phyloP scores from a whole-genome alignment of 2,113 vertebrate species.

The Protobothrops flavoviridis region DNA sequence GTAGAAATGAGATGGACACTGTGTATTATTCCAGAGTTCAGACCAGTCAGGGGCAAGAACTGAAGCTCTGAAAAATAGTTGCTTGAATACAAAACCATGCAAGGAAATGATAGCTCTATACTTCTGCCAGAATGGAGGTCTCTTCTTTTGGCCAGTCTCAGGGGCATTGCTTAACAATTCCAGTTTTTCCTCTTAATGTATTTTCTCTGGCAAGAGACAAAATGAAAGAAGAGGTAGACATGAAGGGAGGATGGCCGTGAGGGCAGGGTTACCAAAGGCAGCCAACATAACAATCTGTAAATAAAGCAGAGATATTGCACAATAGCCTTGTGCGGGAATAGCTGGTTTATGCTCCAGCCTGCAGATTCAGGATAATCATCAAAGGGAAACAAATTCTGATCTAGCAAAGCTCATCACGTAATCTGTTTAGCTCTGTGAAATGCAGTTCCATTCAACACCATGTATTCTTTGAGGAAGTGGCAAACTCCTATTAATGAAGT shows the following conservation, averaged over 20 bases:
- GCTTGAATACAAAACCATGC: background rate
- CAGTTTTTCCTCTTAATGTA: background rate
- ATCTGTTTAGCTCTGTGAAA: background rate
- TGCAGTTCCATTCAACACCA: background rate
- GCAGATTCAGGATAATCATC: background rate
- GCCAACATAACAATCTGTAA: background rate
- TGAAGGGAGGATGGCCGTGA: background rate
- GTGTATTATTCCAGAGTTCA: background rate
- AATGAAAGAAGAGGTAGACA: background rate
- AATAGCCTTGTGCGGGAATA: background rate
- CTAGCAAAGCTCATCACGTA: background rate
- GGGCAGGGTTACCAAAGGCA: background rate
- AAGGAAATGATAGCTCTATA: background rate
- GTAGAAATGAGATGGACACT: background rate
- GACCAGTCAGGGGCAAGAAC: background rate
- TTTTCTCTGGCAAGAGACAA: background rate
- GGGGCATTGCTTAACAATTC: background rate
- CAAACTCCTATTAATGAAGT: background rate
- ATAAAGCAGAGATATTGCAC: background rate
- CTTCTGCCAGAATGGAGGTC: background rate
- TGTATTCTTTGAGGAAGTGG: background rate
- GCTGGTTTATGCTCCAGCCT: background rate
- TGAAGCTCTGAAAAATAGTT: background rate
- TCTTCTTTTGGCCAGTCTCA: background rate
- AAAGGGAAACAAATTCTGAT: background rate